Evolutionary conservation across 2,888 invertebrate genomes (phyloP), one percentile per base, ranked within the genome.

Genomic region (Megastigmus dorsalis): DNA sequence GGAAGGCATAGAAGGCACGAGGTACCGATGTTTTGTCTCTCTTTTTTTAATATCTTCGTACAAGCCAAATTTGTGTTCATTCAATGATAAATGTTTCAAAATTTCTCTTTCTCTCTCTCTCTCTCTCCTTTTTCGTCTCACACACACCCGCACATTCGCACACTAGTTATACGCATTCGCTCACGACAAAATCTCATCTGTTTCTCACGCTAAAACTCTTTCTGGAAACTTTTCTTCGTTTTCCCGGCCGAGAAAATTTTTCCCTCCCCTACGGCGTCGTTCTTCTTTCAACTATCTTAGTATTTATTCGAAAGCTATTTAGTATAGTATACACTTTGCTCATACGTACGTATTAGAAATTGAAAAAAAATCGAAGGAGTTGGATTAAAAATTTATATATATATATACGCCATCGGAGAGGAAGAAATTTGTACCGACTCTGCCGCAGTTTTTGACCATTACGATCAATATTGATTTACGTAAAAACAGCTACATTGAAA

Each of bases 1-100:
- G 82, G 82, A 84, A 84, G 83, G 83, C 84, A 82, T 81, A 84
- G 81, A 84, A 84, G 84, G 84, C 84, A 84, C 84, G 79, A 79
- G 83, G 81, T 82, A 83, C 82, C 81, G 78, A 77, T 76, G 75
- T 77, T 77, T 67, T 75, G 78, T 78, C 77, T 78, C 66, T 15
- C 67, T 74, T 71, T 78, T 76, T 41, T 23, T 28, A 10, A 60
- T n/a, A n/a, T n/a, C n/a, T n/a, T n/a, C 18, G 26, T 74, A 77
- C 74, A 73, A 79, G 68, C 75, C 75, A 78, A 78, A 68, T 62
- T 70, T 63, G 69, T 55, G 73, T 75, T 45, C 48, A 55, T 69
- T 50, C 63, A 63, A 70, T 66, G 62, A 65, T 65, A 74, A 59
- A 74, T 74, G 54, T 59, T 43, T 72, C 48, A 36, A 63, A 55